Percentiles rank a stretch among this genome's conserved stretches.
phyloP scores from a whole-genome alignment of 2,797 vertebrate species.

The Streptopelia turtur region DNA sequence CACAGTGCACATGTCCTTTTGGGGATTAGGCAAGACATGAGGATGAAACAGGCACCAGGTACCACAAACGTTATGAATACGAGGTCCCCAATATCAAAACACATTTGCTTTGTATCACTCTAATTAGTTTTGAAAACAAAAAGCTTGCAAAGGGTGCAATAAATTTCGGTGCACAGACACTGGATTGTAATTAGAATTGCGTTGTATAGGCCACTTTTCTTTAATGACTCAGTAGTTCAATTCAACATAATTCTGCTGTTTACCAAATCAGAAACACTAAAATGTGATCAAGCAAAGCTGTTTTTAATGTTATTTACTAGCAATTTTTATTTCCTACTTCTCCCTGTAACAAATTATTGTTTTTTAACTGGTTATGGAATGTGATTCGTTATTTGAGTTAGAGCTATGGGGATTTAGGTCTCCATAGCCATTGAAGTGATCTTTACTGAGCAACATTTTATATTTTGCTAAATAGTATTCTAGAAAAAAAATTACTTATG shows the following conservation, averaged over 20 bases:
- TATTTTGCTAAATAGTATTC: background rate
- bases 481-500: background rate
- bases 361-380: background rate
- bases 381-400: background rate
- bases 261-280: conserved; percentile 4
- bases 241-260: background rate
- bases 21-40: background rate
- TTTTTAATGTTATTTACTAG: background rate
- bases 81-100: background rate
- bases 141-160: background rate
- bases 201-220: background rate
- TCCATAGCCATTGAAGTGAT: background rate
- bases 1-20: background rate
- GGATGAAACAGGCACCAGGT: background rate
- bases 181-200: conserved; percentile 25
- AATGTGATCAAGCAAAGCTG: background rate
- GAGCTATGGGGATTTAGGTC: background rate
- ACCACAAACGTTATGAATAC: background rate
- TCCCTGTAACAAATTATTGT: background rate
- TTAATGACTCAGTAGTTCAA: background rate
- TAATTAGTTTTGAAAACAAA: conserved; percentile 3
- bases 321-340: background rate
- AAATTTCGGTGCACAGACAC: background rate
- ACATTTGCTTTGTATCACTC: background rate
- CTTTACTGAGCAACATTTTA: background rate